phyloP scores from a whole-genome alignment of 2,113 vertebrate genomes.

The Trochalopteron elliotii region DNA sequence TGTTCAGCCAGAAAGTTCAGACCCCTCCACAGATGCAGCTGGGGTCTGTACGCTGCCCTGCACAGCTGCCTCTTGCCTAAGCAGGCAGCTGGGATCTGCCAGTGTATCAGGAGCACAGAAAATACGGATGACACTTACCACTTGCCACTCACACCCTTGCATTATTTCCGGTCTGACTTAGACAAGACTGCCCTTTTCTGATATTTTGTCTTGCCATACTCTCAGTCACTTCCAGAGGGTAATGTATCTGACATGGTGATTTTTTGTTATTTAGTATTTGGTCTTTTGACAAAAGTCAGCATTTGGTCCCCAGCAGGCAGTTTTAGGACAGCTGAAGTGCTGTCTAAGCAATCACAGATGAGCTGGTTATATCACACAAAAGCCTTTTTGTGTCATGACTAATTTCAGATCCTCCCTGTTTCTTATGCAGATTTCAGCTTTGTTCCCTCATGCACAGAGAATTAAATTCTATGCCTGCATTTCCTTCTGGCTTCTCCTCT shows the following conservation, averaged over 20 bases:
- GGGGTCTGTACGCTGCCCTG: background rate
- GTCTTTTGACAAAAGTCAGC: background rate
- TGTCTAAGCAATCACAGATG: background rate
- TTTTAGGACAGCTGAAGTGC: background rate
- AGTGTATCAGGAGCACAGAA: background rate
- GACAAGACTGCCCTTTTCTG: background rate
- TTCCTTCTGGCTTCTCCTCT: background rate
- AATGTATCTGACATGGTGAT: background rate
- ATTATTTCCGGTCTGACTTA: background rate
- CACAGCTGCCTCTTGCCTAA: background rate
- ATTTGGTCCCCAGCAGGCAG: background rate
- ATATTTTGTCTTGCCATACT: background rate
- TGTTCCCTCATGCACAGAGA: background rate
- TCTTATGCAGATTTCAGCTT: background rate
- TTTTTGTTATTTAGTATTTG: background rate
- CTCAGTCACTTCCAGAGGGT: background rate
- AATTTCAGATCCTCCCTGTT: background rate
- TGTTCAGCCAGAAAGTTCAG: background rate
- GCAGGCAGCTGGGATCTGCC: background rate
- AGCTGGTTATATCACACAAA: conserved; percentile 19
- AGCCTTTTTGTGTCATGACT: conserved; percentile 15
- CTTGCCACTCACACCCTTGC: background rate
- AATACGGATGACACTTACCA: background rate
- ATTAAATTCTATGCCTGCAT: background rate
- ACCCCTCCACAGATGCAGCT: background rate